Conservation (phyloP, 2,797 vertebrate genomes). For the Phoebastria nigripes region DNA sequence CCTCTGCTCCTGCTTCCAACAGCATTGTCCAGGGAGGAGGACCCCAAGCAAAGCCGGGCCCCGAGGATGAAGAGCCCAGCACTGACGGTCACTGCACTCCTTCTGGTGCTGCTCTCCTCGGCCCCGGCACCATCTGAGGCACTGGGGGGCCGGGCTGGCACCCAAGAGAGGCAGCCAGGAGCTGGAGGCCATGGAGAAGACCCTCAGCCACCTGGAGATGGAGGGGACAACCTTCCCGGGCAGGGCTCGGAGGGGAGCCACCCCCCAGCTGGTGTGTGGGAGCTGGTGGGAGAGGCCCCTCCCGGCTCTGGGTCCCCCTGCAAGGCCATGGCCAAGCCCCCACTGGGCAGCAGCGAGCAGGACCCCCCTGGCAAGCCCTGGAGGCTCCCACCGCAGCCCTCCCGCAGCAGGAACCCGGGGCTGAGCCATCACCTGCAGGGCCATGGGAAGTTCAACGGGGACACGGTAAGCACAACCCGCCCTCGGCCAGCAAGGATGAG, state of each 20-base stretch:
- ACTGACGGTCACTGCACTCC: fast-evolving
- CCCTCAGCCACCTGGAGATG: neutral
- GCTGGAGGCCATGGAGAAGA: neutral
- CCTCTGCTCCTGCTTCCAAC: neutral
- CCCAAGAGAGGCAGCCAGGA: neutral
- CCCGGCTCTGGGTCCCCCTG: neutral
- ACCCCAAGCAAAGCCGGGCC: neutral
- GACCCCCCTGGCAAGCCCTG: neutral
- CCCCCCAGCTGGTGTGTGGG: neutral
- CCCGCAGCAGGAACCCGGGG: constrained; percentile 32
- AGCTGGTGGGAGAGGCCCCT: neutral
- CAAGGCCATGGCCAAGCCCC: neutral
- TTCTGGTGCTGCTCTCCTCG: neutral
- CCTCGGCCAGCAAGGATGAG: fast-evolving
- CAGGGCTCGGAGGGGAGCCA: neutral
- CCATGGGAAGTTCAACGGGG: constrained; percentile 58
- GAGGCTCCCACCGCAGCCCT: neutral
- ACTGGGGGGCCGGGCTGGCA: fast-evolving
- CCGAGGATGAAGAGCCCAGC: neutral
- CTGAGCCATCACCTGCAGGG: constrained; percentile 15
- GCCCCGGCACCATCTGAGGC: neutral
- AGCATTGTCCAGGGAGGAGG: neutral
- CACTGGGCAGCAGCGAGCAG: neutral
- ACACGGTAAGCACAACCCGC: constrained; percentile 31
- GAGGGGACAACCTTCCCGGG: neutral